Base-by-base conservation (phyloP, 2,113 vertebrate genomes). In the Bos javanicus region DNA sequence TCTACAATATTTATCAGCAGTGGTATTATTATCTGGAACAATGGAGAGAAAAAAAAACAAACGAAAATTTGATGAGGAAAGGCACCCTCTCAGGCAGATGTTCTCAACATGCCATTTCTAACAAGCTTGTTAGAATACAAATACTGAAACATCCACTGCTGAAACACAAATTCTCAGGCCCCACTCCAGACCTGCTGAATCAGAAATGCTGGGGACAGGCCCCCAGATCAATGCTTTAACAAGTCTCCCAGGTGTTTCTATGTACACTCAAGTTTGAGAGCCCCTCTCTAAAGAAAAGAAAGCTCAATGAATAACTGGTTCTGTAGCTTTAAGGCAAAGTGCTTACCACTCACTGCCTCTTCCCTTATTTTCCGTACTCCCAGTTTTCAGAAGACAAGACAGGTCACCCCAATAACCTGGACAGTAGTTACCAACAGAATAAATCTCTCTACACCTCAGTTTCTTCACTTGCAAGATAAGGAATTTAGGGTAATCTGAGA, bases 11-110 rank as follows among this genome's bases (percentile, higher is more conserved):
- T 88, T 76, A 95, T 82, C 87, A 98, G 74, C 5, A 81, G 2
- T 21, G 98, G 98, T 64, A 98, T 95, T 74, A 95, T 7, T 56
- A 95, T 28, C 98, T 98, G 95, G n/a, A 94, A 57, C 9, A 74
- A 60, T 0, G 5, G 36, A 90, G 23, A 52, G 64, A n/a, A 0
- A 30, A 43, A 64, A 33, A 60, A 85, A 48, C 39, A 46, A 46
- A 2, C 25, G 76, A 87, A 78, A 78, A 26, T 60, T 43, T 39
- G 39, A 48, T 67, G 15, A 86, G 54, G 87, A 60, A 81, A 96
- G 48, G 11, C 64, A 74, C 15, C 1, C 9, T 80, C 11, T 4
- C 78, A 25, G 8, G 48, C 33, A 50, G 56, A 87, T 17, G 0
- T 50, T 87, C 62, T 80, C 43, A 28, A 21, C 74, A 71, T 83